phyloP scores from a whole-genome alignment of 2,888 invertebrate species.

The Conistra vaccinii region DNA sequence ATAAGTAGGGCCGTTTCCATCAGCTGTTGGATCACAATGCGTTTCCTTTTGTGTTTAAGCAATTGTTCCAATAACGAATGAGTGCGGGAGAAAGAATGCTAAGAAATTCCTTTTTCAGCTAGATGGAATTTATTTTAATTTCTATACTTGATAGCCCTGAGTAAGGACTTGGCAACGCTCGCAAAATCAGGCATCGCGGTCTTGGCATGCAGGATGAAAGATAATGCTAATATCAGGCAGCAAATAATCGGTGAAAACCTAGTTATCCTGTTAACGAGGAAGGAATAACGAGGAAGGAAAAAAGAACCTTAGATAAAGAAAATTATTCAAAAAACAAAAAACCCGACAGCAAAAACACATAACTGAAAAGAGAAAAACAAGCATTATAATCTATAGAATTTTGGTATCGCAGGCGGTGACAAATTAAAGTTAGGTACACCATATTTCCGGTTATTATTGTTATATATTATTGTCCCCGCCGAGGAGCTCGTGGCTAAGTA shows the following conservation, averaged over 20 bases:
- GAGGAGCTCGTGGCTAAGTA: too few species aligned
- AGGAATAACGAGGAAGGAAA: background rate
- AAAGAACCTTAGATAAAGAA: background rate
- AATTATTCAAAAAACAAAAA: too few species aligned
- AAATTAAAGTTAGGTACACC: too few species aligned
- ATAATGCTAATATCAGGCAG: background rate
- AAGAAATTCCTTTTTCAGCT: constrained; percentile 6
- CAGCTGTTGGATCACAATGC: constrained; percentile 45
- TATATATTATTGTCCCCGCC: too few species aligned
- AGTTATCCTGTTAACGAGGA: background rate
- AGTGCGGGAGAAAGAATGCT: constrained; percentile 23
- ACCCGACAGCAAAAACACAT: too few species aligned
- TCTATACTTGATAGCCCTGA: background rate
- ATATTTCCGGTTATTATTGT: too few species aligned
- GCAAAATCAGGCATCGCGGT: background rate
- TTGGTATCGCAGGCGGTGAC: too few species aligned
- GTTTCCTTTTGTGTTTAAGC: constrained; percentile 47
- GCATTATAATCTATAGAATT: too few species aligned
- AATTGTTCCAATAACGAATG: constrained; percentile 38
- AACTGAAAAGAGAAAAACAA: too few species aligned
- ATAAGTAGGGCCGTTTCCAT: constrained; percentile 40
- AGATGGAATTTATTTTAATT: background rate
- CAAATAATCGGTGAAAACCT: background rate
- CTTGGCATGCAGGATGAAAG: background rate
- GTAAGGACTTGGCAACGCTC: background rate